A percentile compares a stretch with the other conserved stretches of the same genome.
phyloP scores from a whole-genome alignment of 1,140 invertebrate genomes.

The Dryas iulia region DNA sequence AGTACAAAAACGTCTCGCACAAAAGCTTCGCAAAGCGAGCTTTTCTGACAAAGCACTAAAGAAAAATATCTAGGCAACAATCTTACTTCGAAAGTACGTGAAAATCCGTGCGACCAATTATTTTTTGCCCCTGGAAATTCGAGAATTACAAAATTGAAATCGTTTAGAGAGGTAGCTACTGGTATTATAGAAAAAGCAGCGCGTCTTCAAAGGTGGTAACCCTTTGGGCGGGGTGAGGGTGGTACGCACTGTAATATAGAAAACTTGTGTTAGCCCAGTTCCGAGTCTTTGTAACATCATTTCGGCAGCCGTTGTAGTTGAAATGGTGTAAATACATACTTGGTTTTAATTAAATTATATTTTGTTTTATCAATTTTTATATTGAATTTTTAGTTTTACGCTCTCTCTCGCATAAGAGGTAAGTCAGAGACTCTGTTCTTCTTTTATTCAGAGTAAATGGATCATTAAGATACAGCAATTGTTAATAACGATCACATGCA shows the following conservation, averaged over 20 bases:
- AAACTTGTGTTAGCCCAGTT: constrained; percentile 80
- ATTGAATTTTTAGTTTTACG: no score
- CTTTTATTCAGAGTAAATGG: no score
- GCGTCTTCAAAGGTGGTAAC: constrained; percentile 77
- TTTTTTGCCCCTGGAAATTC: constrained; percentile 74
- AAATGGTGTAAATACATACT: constrained; percentile 4
- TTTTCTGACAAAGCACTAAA: constrained; percentile 18
- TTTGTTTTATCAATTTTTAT: no score
- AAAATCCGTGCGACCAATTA: constrained; percentile 72
- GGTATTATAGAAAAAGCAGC: constrained; percentile 77
- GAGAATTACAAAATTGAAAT: constrained; percentile 78
- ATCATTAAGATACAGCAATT: no score
- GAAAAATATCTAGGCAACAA: constrained; percentile 9
- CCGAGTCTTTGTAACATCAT: constrained; percentile 79
- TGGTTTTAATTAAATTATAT: background rate
- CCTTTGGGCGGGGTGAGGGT: constrained; percentile 48
- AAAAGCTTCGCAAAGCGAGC: constrained; percentile 15
- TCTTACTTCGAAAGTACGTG: constrained; percentile 39
- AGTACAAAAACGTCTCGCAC: constrained; percentile 12
- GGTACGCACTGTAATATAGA: constrained; percentile 77
- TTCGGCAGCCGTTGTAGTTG: constrained; percentile 60
- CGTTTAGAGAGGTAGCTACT: constrained; percentile 56
- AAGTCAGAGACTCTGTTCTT: no score
- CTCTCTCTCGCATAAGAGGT: no score
- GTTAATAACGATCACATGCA: no score